Evolutionary conservation across 2,888 invertebrate genomes (phyloP), one percentile per base, ranked within the genome.

Genomic region (Lampropteryx suffumata): DNA sequence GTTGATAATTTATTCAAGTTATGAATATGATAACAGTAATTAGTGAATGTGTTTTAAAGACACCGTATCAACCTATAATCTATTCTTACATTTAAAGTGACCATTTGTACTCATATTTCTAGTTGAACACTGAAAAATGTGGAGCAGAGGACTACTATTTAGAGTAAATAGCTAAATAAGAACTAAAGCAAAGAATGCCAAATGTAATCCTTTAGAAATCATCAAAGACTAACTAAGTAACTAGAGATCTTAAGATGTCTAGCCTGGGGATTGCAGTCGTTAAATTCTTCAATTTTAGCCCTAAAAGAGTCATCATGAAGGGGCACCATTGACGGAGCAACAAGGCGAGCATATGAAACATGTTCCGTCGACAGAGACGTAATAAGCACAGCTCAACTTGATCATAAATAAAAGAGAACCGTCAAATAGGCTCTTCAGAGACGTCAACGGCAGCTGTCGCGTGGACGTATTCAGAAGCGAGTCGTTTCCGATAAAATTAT

Each of bases 331-430:
- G 71, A 73, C 66, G 71, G 64, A 62, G 67, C 67, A 72, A 76
- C 73, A 78, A 74, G 75, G 69, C 69, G 67, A 65, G 75, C 76
- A 79, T 81, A 80, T 84, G 79, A 82, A 82, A 79, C 80, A 81
- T 79, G 75, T 79, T 74, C 68, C 71, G 68, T 67, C 67, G 73
- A 74, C 76, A 63, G 74, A 81, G 71, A 72, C 72, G 82, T 80
- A 86, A 84, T 86, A 85, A 84, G 82, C 79, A 76, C 72, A 76
- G 79, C 76, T 84, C 80, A 83, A 84, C 78, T 80, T 70, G 76
- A 74, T 79, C 83, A 83, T 86, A 86, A 87, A 87, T 87, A 87
- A 88, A 84, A 82, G 79, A 73, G 69, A 77, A 67, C 67, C 62
- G 73, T 74, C 76, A 78, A 78, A 82, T 77, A 77, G 78, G 69